Base-by-base conservation (phyloP, 2,113 vertebrate species). In the Campylomormyrus numenius region DNA sequence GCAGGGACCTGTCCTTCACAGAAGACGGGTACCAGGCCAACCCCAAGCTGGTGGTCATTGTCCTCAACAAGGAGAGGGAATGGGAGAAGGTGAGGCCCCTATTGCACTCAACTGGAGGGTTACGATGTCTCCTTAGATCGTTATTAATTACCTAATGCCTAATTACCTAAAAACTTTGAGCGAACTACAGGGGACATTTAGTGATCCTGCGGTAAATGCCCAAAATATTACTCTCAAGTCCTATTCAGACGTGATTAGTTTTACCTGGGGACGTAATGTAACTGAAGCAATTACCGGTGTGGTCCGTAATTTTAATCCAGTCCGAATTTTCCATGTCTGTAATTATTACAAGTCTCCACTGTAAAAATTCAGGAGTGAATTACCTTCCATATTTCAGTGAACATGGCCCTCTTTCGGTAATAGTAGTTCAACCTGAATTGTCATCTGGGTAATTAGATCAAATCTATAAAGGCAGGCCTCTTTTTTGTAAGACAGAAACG, bases 1-100 rank as follows among this genome's bases (percentile, higher is more conserved):
- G 97, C 88, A 96, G 96, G 94, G 98, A 99, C 94, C 92, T 99
- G 95, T 99, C 98, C 92, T 99, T 99, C 96, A 99, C 98, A 0
- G 97, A 97, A 27, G 98, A 99, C 24, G 98, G 98, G 27, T 99
- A 99, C 88, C 98, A 99, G 93, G 97, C 97, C 3, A 95, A 97
- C 91, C 98, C 98, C 87, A 97, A 97, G 93, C 96, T 99, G 92
- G 98, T 98, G 94, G 98, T 99, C 93, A 98, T 98, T 0, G 97
- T 99, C 62, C 95, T 99, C 89, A 99, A 99, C 95, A 98, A 98
- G 62, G 96, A 98, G 1, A 95, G 98, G 0, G 95, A 97, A 1
- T 99, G 98, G 98, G 98, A 99, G n/a, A 99, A 99, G 98, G 98
- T 98, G 96, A 95, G 97, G 39, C 62, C 11, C 24, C 42, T 6